Evolutionary conservation across 2,888 invertebrate species (phyloP), one percentile per base, ranked within the genome.

Genomic region (Leptodirus hochenwartii): DNA sequence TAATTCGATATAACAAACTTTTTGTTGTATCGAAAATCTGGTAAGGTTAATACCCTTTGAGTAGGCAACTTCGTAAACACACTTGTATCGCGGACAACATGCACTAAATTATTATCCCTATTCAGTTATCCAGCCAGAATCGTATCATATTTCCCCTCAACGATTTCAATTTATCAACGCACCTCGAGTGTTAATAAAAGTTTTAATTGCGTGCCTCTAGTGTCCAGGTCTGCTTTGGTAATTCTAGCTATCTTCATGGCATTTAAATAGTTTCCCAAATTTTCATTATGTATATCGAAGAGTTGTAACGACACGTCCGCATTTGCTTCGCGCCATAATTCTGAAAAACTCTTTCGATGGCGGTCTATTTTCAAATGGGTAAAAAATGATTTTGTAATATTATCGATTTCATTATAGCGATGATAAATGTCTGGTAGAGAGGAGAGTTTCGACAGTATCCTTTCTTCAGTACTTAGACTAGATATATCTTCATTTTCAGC

Each of bases 191-290:
- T 64, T 23, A 93, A 53, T 41, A 81, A 58, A 30, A 91, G 56
- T 57, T 95, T 95, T 28, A 95, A 60, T 52, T 95, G 93, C 17
- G 91, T 90, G 33, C 93, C 93, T 48, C 75, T 68, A 14, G 67
- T 65, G 37, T 82, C 77, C 54, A 84, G 75, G 50, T 80, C 81
- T 5, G 80, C 85, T 35, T 67, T 59, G 9, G 65, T 60, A 45
- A 85, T 73, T 46, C 64, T 68, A 37, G 73, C 63, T 41, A 62
- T 62, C 38, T 69, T 67, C 42, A 84, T 56, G 9, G 72, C 70
- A 34, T 66, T 59, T 29, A 80, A 49, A 37, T 79, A 60, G 43
- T 68, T 66, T 5, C 78, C 77, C 38, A 76, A 43, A 36, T 58
- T 50, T 6, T 56, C 47, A 28, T 54, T 56, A 13, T 37, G 39